phyloP scores from a whole-genome alignment of 2,113 vertebrate species.

The Sigmodon hispidus region DNA sequence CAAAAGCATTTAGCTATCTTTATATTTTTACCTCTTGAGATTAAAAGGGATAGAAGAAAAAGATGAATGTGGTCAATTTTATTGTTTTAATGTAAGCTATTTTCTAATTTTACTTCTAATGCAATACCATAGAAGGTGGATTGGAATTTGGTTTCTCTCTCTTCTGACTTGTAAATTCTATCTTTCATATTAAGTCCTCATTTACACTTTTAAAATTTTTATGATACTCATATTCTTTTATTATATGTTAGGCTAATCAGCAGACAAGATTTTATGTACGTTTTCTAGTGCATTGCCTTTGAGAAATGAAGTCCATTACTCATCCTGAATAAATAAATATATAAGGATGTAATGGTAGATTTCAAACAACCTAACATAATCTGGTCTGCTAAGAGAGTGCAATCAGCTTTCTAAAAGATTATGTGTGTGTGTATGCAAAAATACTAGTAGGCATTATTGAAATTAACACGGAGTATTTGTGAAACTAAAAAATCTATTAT shows the following conservation, averaged over 20 bases:
- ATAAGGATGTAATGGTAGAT: slow-evolving; percentile 41
- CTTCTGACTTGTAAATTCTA: slow-evolving; percentile 80
- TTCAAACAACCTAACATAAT: slow-evolving; percentile 17
- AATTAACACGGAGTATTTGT: slow-evolving; percentile 21
- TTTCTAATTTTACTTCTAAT: slow-evolving; percentile 79
- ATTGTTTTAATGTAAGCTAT: slow-evolving; percentile 82
- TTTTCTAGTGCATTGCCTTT: slow-evolving; percentile 73
- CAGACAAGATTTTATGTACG: slow-evolving; percentile 77
- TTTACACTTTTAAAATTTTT: slow-evolving; percentile 84
- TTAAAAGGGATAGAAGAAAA: slow-evolving; percentile 75
- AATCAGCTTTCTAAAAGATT: slow-evolving; percentile 38
- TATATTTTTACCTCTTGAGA: slow-evolving; percentile 82
- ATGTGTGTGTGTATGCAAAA: background rate
- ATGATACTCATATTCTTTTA: slow-evolving; percentile 84
- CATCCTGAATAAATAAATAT: slow-evolving; percentile 80
- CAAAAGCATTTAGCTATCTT: slow-evolving; percentile 77
- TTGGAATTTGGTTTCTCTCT: slow-evolving; percentile 73
- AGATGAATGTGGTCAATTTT: slow-evolving; percentile 74
- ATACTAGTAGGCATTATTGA: background rate
- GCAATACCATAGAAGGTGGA: slow-evolving; percentile 67
- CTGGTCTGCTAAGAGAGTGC: slow-evolving; percentile 38
- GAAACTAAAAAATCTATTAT: slow-evolving; percentile 37
- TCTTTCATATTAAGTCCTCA: slow-evolving; percentile 81
- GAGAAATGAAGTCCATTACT: slow-evolving; percentile 78
- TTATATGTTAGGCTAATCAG: slow-evolving; percentile 83